These are phyloP conservation scores for Coendou prehensilis DNA, from an alignment of 2,797 vertebrate species.

Conservation along the genomic window DNA sequence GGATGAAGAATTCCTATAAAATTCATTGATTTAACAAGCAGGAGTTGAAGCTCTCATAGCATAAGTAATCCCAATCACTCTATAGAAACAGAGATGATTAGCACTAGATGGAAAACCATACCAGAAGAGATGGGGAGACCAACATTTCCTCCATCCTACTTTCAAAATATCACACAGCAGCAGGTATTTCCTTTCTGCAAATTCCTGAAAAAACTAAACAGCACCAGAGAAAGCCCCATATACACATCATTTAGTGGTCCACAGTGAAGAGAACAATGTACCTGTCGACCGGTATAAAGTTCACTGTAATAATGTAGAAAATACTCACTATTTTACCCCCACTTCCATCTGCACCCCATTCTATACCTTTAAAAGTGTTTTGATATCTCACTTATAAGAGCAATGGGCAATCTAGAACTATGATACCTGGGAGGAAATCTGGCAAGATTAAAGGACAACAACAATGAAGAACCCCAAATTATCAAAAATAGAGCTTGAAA, in stretches of 20 bases:
- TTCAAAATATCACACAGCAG: neutral
- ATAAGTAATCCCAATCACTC: neutral
- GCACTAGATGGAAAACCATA: neutral
- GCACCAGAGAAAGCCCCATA: neutral
- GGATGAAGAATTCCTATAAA: neutral
- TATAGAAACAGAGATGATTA: neutral
- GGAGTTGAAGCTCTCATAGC: neutral
- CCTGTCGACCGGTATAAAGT: neutral
- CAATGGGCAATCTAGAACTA: neutral
- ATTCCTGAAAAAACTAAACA: neutral
- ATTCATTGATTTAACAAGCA: neutral
- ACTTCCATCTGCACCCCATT: rapidly evolving
- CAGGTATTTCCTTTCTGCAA: neutral
- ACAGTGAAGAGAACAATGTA: neutral
- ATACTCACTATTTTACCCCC: neutral
- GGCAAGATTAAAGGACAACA: neutral
- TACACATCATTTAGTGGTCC: neutral
- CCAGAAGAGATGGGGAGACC: neutral
- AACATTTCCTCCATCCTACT: neutral
- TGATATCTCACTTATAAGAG: neutral
- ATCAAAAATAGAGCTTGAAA: too few species aligned
- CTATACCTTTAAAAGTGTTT: neutral
- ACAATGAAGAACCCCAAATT: neutral
- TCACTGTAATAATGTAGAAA: neutral
- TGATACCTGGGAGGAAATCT: neutral